Base-by-base conservation (phyloP, 2,888 invertebrate species). In the Blastobasis lacticolella region DNA sequence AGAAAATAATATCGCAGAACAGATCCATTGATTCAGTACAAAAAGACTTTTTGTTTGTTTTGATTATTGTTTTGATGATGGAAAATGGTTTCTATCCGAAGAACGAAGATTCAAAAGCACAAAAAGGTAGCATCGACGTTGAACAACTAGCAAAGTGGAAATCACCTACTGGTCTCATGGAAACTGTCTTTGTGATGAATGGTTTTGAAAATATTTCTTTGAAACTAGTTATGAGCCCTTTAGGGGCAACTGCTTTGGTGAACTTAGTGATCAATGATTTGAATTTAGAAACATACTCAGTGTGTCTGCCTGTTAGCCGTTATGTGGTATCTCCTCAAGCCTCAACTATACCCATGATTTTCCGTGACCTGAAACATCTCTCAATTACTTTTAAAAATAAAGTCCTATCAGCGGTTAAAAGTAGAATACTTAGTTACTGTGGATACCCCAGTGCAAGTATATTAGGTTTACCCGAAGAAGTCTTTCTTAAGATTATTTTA, bases 401-500 rank as follows among this genome's bases (percentile, higher is more conserved):
- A 51, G 59, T 92, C 37, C 64, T 89, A 42, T 77, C 87, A 40
- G 90, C 91, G 38, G 81, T 91, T 44, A 90, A 90, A 50, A 88
- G 90, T 60, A 81, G 83, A 58, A 84, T 92, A 59, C 69, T 92
- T 10, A 80, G 69, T 51, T 63, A 73, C 51, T 71, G 85, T 61
- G 90, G 79, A 10, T 90, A 76, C 65, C 71, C 80, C 5, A 84
- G 82, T 73, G 85, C 86, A 38, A 87, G 87, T 65, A 74, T 89
- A 54, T 62, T 75, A 42, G 88, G 88, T 4, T 56, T 89, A 10
- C 88, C 88, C 9, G 82, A 82, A 60, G 88, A 89, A 63, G 62
- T 88, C 23, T 57, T 85, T 37, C 63, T 63, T 37, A 79, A 76
- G 52, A 75, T 88, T 10, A 60, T 83, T 55, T 55, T 77, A 10